Conservation (phyloP, 2,113 vertebrate genomes). For the Indri indri region DNA sequence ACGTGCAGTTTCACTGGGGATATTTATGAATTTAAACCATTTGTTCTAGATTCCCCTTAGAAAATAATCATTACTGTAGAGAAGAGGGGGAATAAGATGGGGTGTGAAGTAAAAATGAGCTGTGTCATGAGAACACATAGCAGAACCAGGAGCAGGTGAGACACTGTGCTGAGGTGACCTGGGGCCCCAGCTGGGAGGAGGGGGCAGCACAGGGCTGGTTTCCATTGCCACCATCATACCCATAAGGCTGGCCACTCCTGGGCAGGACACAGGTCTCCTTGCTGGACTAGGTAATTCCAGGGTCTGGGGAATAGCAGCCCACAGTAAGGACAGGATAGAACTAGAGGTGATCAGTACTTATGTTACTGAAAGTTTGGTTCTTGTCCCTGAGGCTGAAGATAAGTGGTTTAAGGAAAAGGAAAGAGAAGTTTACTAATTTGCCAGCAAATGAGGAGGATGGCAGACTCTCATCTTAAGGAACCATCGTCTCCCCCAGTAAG, state of each 20-base stretch:
- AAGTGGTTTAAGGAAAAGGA: too few species aligned
- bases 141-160: neutral
- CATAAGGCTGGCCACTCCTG: neutral
- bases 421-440: too few species aligned
- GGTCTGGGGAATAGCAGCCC: neutral
- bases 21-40: neutral
- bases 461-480: too few species aligned
- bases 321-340: neutral
- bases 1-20: neutral
- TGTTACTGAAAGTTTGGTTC: too few species aligned
- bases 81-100: neutral
- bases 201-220: neutral
- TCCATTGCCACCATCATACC: neutral
- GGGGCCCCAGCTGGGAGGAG: neutral
- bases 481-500: too few species aligned
- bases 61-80: neutral
- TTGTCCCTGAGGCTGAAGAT: too few species aligned
- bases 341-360: neutral
- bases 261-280: neutral
- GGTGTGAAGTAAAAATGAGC: neutral
- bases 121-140: neutral
- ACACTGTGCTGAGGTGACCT: neutral
- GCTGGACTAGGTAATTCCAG: neutral
- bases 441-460: too few species aligned
- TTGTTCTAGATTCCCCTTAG: constrained; percentile 35